Evolutionary conservation across 2,888 invertebrate species (phyloP).

Genomic region (Conus canariensis): DNA sequence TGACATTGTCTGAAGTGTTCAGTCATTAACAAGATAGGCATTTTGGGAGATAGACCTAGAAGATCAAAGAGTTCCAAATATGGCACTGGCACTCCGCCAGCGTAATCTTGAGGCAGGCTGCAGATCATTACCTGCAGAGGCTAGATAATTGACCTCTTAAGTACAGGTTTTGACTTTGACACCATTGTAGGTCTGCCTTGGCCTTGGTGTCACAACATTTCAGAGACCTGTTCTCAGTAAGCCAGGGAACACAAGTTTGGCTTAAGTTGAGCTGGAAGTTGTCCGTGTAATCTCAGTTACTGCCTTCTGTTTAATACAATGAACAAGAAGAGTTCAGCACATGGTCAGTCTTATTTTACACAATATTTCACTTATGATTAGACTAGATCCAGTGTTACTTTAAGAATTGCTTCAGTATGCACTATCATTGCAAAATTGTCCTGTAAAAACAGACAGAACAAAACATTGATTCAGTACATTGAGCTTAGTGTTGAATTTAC

Average conservation of each 20-base stretch:
- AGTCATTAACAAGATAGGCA: not conserved
- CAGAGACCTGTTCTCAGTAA: not conserved
- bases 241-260: not conserved
- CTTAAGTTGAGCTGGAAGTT: not conserved
- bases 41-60: not conserved
- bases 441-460: too few relatives aligned
- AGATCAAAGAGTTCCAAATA: too few relatives aligned
- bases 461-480: too few relatives aligned
- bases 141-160: too few relatives aligned
- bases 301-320: not conserved
- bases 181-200: not conserved
- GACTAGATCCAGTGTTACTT: too few relatives aligned
- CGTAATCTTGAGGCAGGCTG: not conserved
- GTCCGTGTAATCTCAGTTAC: not conserved
- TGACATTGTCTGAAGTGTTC: not conserved
- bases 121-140: not conserved
- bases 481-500: too few relatives aligned
- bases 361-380: too few relatives aligned
- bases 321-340: too few relatives aligned
- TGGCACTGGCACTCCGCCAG: constrained; percentile 18
- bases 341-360: too few relatives aligned
- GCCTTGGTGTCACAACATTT: not conserved
- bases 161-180: constrained; percentile 13
- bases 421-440: too few relatives aligned
- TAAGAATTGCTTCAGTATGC: too few relatives aligned